A percentile compares a stretch with the other conserved stretches of the same genome.
These are phyloP conservation scores for Heliconius nattereri DNA, from an alignment of 1,140 invertebrate genomes.

Conservation along the genomic window DNA sequence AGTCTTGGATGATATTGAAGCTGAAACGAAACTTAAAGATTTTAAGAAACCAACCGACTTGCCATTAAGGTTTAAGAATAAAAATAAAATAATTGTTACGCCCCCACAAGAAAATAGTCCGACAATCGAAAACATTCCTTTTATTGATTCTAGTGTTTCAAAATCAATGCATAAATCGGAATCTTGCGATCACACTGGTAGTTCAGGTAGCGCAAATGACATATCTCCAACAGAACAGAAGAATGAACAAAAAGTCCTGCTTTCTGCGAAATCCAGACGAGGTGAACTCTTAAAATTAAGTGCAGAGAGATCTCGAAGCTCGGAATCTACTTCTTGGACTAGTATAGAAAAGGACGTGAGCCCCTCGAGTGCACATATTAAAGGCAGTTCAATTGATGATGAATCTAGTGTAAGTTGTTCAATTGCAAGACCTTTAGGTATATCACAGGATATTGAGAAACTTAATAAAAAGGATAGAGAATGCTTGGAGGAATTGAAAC, in stretches of 20 bases:
- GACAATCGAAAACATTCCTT: conserved; percentile 77
- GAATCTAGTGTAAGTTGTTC: conserved; percentile 90
- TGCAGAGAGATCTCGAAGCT: conserved; percentile 84
- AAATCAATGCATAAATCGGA: conserved; percentile 72
- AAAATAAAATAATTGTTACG: conserved; percentile 81
- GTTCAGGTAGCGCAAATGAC: conserved; percentile 71
- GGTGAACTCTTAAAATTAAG: conserved; percentile 83
- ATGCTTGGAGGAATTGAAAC: conserved; percentile 77
- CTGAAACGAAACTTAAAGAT: conserved; percentile 51
- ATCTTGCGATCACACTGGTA: conserved; percentile 72
- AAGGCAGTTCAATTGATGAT: conserved; percentile 85
- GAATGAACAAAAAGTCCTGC: conserved; percentile 65
- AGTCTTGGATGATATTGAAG: conserved; percentile 64
- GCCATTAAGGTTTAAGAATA: conserved; percentile 75
- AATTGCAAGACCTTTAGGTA: conserved; percentile 87
- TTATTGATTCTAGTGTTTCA: conserved; percentile 72
- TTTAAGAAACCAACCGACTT: conserved; percentile 57
- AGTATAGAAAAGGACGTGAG: conserved; percentile 83
- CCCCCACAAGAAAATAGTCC: conserved; percentile 80
- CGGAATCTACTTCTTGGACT: conserved; percentile 84
- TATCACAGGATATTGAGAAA: conserved; percentile 87
- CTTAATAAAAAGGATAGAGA: conserved; percentile 80
- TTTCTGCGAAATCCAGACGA: conserved; percentile 75
- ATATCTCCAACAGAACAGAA: conserved; percentile 71
- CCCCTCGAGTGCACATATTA: conserved; percentile 82